Percentiles rank a stretch among this genome's conserved stretches.
Evolutionary conservation across 2,113 vertebrate species (phyloP).

Genomic region (Chloebia gouldiae): DNA sequence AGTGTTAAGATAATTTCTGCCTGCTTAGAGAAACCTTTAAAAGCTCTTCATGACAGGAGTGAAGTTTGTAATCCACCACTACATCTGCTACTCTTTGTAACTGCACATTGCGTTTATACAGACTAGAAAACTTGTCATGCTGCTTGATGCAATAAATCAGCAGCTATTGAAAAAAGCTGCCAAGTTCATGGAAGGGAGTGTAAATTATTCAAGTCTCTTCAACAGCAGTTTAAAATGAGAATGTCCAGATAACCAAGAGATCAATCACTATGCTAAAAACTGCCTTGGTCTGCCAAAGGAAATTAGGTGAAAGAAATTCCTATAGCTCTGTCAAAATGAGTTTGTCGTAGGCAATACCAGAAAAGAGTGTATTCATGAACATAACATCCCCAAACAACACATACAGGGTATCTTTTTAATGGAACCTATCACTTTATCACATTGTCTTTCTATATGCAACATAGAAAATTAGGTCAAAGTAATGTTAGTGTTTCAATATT

Average conservation of each 20-base stretch:
- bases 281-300: conserved; percentile 28
- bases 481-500: not conserved
- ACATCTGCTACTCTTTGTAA: not conserved
- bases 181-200: conserved; percentile 19
- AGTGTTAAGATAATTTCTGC: not conserved
- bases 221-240: conserved; percentile 28
- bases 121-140: not conserved
- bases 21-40: not conserved
- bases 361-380: not conserved
- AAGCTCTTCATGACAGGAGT: not conserved
- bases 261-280: conserved; percentile 40
- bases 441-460: not conserved
- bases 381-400: not conserved
- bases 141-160: conserved; percentile 33
- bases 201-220: conserved; percentile 63
- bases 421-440: not conserved
- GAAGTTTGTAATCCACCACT: not conserved
- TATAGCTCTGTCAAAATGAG: not conserved
- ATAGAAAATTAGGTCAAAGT: not conserved
- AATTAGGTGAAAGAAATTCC: conserved; percentile 31
- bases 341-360: not conserved
- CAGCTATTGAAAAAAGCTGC: conserved; percentile 20
- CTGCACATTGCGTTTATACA: not conserved
- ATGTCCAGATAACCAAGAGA: conserved; percentile 38
- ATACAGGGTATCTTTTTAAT: not conserved